A percentile compares a stretch with the other conserved stretches of the same genome.
These are phyloP conservation scores for Acestrorhynchus altus DNA, from an alignment of 2,797 vertebrate species.

Conservation along the genomic window DNA sequence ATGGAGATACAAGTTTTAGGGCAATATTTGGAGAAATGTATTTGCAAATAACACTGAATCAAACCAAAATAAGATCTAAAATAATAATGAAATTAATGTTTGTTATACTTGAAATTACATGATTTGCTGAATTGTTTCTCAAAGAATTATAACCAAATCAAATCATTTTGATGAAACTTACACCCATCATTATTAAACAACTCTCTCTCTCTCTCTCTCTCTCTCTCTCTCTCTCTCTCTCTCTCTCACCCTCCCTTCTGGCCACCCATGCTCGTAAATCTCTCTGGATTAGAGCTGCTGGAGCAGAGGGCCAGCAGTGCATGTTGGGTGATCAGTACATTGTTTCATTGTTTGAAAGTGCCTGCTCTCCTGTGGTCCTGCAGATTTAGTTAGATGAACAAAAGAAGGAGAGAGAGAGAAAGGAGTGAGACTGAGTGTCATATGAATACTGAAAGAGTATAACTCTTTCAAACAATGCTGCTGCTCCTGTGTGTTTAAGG, in stretches of 20 bases:
- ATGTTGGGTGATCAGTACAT: slow-evolving; percentile 30
- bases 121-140: neutral
- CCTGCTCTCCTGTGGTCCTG: slow-evolving; percentile 17
- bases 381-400: slow-evolving; percentile 20
- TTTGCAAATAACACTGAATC: neutral
- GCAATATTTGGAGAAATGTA: no score
- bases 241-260: neutral
- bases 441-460: neutral
- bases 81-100: neutral
- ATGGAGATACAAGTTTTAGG: no score
- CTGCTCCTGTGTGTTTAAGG: neutral
- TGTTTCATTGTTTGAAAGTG: slow-evolving; percentile 23
- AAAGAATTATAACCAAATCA: neutral
- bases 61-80: neutral
- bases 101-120: neutral
- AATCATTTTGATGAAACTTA: neutral
- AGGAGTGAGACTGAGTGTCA: neutral
- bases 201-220: neutral
- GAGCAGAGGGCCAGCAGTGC: neutral
- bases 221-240: neutral
- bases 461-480: neutral
- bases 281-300: slow-evolving; percentile 24
- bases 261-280: slow-evolving; percentile 13
- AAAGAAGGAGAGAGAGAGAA: neutral
- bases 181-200: neutral